Conservation (phyloP, 1,140 invertebrate species). For the Cyphomyrmex costatus region DNA sequence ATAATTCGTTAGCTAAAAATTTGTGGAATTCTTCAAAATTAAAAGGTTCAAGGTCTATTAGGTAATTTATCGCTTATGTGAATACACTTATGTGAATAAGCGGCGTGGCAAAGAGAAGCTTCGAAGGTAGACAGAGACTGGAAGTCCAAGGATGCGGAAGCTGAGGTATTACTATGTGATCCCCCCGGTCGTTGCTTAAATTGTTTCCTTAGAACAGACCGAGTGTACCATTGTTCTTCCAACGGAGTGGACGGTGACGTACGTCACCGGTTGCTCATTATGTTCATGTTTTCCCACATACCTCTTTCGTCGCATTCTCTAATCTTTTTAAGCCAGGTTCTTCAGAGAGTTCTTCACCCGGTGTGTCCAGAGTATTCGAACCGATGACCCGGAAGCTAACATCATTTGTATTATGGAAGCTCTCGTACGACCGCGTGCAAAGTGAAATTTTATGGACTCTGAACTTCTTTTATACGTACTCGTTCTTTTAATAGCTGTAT, state of each 20-base stretch:
- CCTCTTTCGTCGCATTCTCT: constrained; percentile 48
- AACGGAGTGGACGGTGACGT: constrained; percentile 69
- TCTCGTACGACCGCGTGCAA: constrained; percentile 44
- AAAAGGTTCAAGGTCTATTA: constrained; percentile 11
- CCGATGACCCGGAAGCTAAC: constrained; percentile 75
- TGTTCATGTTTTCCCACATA: constrained; percentile 63
- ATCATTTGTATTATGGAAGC: constrained; percentile 47
- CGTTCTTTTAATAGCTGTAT: constrained; percentile 58
- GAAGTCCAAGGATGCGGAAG: constrained; percentile 62
- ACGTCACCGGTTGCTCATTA: constrained; percentile 69
- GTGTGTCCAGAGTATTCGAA: constrained; percentile 59
- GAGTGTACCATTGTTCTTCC: constrained; percentile 66
- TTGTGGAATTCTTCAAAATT: constrained; percentile 26
- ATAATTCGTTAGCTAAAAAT: constrained; percentile 15
- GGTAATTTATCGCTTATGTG: not conserved
- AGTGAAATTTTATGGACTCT: constrained; percentile 64
- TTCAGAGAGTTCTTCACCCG: constrained; percentile 54
- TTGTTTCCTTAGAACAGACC: constrained; percentile 66
- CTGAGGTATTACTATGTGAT: constrained; percentile 54
- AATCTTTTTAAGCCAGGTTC: constrained; percentile 55
- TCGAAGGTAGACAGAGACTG: not conserved
- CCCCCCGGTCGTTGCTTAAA: constrained; percentile 63
- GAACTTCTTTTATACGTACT: constrained; percentile 55
- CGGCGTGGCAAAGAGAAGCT: not conserved
- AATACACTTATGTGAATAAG: not conserved